Evolutionary conservation across 2,113 vertebrate species (phyloP).

Genomic region (Boulengerochromis microlepis): DNA sequence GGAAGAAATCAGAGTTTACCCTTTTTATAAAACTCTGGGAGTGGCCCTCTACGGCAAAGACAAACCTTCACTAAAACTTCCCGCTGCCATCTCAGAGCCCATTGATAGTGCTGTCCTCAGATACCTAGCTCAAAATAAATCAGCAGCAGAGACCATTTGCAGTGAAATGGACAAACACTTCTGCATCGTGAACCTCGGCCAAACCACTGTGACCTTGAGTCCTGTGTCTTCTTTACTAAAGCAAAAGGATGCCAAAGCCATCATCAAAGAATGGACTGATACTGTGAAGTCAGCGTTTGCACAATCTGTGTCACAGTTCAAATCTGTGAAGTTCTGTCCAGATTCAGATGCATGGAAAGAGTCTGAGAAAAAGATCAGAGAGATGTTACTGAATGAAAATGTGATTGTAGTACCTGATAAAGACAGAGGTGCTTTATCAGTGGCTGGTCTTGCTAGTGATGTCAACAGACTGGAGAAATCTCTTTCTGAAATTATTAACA

Average conservation of each 20-base stretch:
- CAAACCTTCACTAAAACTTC: constrained; percentile 72
- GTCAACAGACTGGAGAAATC: constrained; percentile 44
- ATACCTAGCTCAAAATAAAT: constrained; percentile 62
- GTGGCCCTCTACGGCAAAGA: constrained; percentile 81
- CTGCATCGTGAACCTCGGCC: constrained; percentile 51
- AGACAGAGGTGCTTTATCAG: constrained; percentile 29
- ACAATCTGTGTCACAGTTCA: constrained; percentile 59
- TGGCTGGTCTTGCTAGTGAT: constrained; percentile 70
- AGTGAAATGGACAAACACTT: constrained; percentile 59
- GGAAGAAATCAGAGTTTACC: constrained; percentile 73
- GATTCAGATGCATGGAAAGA: constrained; percentile 62
- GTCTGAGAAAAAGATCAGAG: constrained; percentile 36
- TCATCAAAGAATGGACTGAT: constrained; percentile 72
- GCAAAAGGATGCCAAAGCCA: constrained; percentile 54
- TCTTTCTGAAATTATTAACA: constrained; percentile 41
- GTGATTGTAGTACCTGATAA: constrained; percentile 59
- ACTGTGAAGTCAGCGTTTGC: constrained; percentile 57
- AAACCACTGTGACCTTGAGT: constrained; percentile 58
- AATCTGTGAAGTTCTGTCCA: neutral
- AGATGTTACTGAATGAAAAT: constrained; percentile 2
- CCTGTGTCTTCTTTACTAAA: constrained; percentile 62
- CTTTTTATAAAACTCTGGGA: constrained; percentile 76
- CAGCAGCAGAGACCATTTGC: constrained; percentile 51
- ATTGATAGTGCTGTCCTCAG: constrained; percentile 65
- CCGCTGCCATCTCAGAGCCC: constrained; percentile 62